These are phyloP conservation scores for Heterotis niloticus DNA, from an alignment of 2,113 vertebrate genomes.

Conservation along the genomic window DNA sequence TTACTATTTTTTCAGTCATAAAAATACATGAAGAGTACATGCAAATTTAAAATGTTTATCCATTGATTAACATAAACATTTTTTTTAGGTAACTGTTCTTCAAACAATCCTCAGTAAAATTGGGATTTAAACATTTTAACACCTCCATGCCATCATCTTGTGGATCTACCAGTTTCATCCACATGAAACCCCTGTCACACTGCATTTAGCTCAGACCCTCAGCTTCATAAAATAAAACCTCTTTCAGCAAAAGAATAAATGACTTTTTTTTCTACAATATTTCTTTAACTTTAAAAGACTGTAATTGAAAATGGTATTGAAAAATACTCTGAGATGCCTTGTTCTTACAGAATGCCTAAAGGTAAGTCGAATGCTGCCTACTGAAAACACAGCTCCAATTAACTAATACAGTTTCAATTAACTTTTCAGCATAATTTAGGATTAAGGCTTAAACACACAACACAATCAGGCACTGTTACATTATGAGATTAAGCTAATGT, in stretches of 20 bases:
- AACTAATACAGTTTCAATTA: background rate
- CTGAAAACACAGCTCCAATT: background rate
- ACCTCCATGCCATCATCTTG: conserved; percentile 39
- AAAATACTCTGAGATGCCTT: conserved; percentile 21
- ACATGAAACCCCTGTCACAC: conserved; percentile 60
- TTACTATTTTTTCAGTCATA: too few species aligned
- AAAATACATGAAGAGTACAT: background rate
- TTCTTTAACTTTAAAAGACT: conserved; percentile 37
- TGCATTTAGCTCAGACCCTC: conserved; percentile 44
- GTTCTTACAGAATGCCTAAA: conserved; percentile 17
- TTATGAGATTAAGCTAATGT: background rate
- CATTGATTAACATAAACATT: background rate
- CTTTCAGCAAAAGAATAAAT: conserved; percentile 22
- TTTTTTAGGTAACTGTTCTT: background rate
- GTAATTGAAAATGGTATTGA: conserved; percentile 57
- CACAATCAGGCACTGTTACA: background rate
- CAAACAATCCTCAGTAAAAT: background rate
- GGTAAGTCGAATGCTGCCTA: background rate
- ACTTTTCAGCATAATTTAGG: background rate
- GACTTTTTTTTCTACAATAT: conserved; percentile 57
- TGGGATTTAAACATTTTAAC: conserved; percentile 43
- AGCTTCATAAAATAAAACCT: background rate
- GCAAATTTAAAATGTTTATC: background rate
- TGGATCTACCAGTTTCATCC: conserved; percentile 49
- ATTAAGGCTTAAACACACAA: background rate